These are phyloP conservation scores for Myiozetetes cayanensis DNA, from an alignment of 2,113 vertebrate species.

Conservation along the genomic window DNA sequence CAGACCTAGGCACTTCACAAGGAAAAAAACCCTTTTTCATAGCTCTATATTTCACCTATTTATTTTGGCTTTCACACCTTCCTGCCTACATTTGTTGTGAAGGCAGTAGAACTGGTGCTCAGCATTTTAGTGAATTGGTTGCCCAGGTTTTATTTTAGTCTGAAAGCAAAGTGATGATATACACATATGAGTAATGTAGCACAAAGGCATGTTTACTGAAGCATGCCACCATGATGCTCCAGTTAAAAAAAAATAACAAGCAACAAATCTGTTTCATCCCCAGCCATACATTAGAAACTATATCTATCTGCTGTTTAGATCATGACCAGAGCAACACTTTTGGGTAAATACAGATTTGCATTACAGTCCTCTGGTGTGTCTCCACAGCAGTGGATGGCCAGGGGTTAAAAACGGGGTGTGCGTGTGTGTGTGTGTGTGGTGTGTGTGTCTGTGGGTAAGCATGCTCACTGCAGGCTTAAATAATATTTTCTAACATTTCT, in stretches of 20 bases:
- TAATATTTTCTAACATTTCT: background rate
- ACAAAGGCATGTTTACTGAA: slow-evolving; percentile 69
- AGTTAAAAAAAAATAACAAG: slow-evolving; percentile 1
- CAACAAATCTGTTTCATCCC: slow-evolving; percentile 32
- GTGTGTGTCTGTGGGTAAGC: background rate
- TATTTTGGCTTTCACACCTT: slow-evolving; percentile 59
- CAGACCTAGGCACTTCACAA: background rate
- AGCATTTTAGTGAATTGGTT: slow-evolving; percentile 18
- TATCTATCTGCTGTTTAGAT: slow-evolving; percentile 40
- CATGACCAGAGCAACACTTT: slow-evolving; percentile 12
- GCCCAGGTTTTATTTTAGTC: slow-evolving; percentile 62
- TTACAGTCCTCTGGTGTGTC: background rate
- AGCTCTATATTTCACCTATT: background rate
- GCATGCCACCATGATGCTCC: slow-evolving; percentile 65
- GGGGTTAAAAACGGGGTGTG: background rate
- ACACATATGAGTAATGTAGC: slow-evolving; percentile 73
- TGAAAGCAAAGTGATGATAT: slow-evolving; percentile 52
- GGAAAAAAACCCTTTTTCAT: rapidly evolving
- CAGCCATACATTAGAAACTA: slow-evolving; percentile 47
- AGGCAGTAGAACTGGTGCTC: slow-evolving; percentile 26
- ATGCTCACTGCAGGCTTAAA: background rate
- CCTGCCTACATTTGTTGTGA: slow-evolving; percentile 13
- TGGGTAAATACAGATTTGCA: background rate
- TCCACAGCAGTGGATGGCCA: background rate
- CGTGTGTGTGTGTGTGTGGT: too few species aligned